Conservation (phyloP, 2,797 vertebrate species). For the Poliocrania exsul region DNA sequence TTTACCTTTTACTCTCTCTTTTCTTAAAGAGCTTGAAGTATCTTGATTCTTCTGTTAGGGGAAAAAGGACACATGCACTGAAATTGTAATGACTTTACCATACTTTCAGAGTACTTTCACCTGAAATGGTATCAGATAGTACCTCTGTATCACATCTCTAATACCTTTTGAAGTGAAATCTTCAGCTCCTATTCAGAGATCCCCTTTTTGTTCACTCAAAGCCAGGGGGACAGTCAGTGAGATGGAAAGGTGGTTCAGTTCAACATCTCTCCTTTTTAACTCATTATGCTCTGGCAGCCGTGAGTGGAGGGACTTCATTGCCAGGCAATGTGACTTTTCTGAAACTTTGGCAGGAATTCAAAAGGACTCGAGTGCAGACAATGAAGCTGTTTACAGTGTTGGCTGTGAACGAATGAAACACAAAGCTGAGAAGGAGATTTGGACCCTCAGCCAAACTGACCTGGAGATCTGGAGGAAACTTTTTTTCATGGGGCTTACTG, state of each 20-base stretch:
- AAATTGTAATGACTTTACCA: slow-evolving; percentile 4
- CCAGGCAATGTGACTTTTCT: rapidly evolving
- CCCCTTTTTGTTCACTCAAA: background rate
- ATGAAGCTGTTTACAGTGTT: background rate
- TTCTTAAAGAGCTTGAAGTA: slow-evolving; percentile 38
- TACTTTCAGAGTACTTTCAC: background rate
- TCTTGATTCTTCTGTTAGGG: background rate
- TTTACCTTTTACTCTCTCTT: slow-evolving; percentile 14
- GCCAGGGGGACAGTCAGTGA: background rate
- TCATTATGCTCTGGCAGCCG: rapidly evolving
- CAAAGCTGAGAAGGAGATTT: background rate
- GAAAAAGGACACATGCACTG: background rate
- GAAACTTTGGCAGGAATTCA: background rate
- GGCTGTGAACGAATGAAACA: background rate
- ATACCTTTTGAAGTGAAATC: background rate
- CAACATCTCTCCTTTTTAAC: background rate
- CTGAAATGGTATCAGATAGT: background rate
- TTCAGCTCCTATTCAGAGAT: background rate
- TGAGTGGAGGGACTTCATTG: rapidly evolving
- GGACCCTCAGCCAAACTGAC: background rate
- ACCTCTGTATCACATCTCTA: background rate
- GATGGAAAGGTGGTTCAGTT: background rate
- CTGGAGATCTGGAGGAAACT: background rate
- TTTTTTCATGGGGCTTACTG: background rate
- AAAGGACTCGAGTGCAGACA: background rate